Evolutionary conservation across 2,113 vertebrate species (phyloP).

Genomic region (Ptilorrhoa leucosticta): DNA sequence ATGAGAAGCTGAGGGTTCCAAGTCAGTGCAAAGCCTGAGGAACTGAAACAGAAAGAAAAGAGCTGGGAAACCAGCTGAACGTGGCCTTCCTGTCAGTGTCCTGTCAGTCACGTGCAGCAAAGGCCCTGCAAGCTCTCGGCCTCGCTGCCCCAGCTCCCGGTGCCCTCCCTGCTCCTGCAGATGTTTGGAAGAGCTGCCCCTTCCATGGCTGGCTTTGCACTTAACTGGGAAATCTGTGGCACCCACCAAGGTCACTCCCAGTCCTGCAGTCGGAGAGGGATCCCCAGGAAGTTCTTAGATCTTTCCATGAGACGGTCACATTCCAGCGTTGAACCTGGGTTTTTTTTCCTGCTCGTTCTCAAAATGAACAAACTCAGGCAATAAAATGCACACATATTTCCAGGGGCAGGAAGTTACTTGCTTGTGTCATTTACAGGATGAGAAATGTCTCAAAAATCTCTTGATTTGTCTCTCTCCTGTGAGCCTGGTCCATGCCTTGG

Average conservation of each 20-base stretch:
- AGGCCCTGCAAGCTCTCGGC: neutral
- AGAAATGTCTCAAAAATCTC: neutral
- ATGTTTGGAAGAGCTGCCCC: neutral
- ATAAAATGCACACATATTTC: neutral
- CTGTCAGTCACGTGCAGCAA: neutral
- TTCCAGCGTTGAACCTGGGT: neutral
- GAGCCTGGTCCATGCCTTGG: neutral
- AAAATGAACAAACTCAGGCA: neutral
- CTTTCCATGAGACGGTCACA: neutral
- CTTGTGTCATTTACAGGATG: neutral
- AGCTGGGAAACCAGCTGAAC: neutral
- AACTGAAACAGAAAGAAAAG: slow-evolving; percentile 39
- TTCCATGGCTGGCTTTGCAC: neutral
- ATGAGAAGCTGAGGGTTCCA: neutral
- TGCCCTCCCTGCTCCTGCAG: neutral
- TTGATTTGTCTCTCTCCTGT: neutral
- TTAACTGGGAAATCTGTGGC: neutral
- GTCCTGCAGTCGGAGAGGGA: neutral
- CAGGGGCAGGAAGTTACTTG: neutral
- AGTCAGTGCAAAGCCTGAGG: neutral
- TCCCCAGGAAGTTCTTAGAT: neutral
- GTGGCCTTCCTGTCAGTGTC: neutral
- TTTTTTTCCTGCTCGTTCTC: neutral
- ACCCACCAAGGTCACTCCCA: neutral
- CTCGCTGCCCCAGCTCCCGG: neutral